Evolutionary conservation across 2,797 vertebrate genomes (phyloP).

Genomic region (Fistularia tabacaria): DNA sequence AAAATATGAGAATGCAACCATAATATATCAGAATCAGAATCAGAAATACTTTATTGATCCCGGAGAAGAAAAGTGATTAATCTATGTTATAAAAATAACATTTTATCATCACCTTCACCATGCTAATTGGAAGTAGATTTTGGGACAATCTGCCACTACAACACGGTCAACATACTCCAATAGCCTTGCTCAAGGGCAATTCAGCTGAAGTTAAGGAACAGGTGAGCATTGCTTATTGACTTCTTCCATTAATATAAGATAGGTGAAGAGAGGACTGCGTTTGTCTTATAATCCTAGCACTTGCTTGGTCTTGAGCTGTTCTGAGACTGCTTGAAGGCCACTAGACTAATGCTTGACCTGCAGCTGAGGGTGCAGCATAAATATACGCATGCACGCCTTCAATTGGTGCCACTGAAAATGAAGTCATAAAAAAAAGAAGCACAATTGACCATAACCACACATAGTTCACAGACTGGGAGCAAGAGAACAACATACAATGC

Average conservation of each 20-base stretch:
- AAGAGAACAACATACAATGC: not conserved
- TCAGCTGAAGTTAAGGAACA: slow-evolving; percentile 49
- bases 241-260: slow-evolving; percentile 38
- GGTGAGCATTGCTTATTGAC: slow-evolving; percentile 39
- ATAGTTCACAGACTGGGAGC: not conserved
- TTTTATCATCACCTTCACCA: slow-evolving; percentile 7
- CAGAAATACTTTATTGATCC: no score
- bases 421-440: slow-evolving; percentile 41
- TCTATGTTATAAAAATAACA: no score
- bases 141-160: slow-evolving; percentile 53
- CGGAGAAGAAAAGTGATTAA: no score
- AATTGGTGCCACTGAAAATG: slow-evolving; percentile 44
- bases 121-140: slow-evolving; percentile 41
- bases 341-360: slow-evolving; percentile 63
- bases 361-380: slow-evolving; percentile 46
- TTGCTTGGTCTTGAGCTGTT: slow-evolving; percentile 72
- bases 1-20: no score
- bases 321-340: slow-evolving; percentile 61
- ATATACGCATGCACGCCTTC: slow-evolving; percentile 22
- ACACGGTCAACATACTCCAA: no score
- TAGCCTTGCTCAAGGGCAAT: no score
- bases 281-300: slow-evolving; percentile 65
- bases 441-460: slow-evolving; percentile 17
- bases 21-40: no score
- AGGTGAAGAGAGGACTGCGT: slow-evolving; percentile 44